Evolutionary conservation across 1,140 invertebrate species (phyloP).

Genomic region (Helicoverpa armigera): DNA sequence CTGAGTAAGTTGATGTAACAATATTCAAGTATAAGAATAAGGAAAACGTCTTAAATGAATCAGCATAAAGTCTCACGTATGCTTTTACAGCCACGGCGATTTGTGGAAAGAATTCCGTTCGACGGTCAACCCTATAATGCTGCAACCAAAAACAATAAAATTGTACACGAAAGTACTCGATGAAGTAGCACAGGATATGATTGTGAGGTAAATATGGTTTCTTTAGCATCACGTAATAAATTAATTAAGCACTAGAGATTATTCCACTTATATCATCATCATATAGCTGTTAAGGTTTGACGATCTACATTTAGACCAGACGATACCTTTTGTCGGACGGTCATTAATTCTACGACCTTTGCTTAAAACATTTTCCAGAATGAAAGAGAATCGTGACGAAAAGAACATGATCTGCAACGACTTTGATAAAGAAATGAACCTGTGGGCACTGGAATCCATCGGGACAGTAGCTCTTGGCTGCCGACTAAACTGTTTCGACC

Average conservation of each 20-base stretch:
- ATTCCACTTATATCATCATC: too few relatives aligned
- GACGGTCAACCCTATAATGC: slow-evolving; percentile 86
- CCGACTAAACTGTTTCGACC: slow-evolving; percentile 88
- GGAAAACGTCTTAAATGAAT: not conserved
- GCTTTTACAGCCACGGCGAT: slow-evolving; percentile 90
- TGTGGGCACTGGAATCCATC: slow-evolving; percentile 91
- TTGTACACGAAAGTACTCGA: slow-evolving; percentile 78
- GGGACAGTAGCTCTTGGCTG: slow-evolving; percentile 90
- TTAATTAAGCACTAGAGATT: too few relatives aligned
- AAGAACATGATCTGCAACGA: slow-evolving; percentile 86
- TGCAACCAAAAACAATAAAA: slow-evolving; percentile 84
- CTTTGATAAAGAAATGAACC: slow-evolving; percentile 89
- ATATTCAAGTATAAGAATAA: not conserved
- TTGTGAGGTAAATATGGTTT: slow-evolving; percentile 45
- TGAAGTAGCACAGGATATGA: slow-evolving; percentile 78
- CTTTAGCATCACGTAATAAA: too few relatives aligned
- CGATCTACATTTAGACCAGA: too few relatives aligned
- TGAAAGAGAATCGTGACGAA: slow-evolving; percentile 85
- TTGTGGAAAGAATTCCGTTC: slow-evolving; percentile 92
- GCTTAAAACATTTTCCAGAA: slow-evolving; percentile 70
- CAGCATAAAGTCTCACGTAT: not conserved
- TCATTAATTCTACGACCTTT: too few relatives aligned
- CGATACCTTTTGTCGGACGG: too few relatives aligned
- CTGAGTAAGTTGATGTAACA: slow-evolving; percentile 58
- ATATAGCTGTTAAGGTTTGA: too few relatives aligned